These are phyloP conservation scores for Camelus bactrianus DNA, from an alignment of 2,113 vertebrate species.

Conservation along the genomic window DNA sequence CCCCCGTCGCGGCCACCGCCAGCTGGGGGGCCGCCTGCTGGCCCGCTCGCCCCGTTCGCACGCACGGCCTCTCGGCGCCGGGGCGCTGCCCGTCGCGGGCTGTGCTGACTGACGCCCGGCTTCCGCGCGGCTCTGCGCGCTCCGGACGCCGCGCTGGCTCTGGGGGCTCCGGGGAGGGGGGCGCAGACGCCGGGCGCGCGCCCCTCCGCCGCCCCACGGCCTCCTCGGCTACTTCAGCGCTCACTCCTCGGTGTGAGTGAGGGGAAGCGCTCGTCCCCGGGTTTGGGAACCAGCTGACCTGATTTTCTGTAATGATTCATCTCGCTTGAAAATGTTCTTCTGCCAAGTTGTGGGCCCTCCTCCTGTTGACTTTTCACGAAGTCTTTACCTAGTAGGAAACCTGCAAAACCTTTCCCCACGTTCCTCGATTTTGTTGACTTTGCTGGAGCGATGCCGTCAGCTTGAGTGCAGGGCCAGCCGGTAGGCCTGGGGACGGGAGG, in stretches of 20 bases:
- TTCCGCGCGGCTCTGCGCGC: too few species aligned
- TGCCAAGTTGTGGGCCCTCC: not conserved
- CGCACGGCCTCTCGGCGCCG: too few species aligned
- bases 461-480: rapidly evolving
- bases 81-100: too few species aligned
- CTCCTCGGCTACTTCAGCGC: rapidly evolving
- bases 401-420: rapidly evolving
- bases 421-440: rapidly evolving
- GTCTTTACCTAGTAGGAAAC: rapidly evolving
- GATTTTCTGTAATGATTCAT: not conserved
- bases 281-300: not conserved
- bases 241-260: not conserved
- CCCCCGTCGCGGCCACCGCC: not conserved
- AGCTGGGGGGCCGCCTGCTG: too few species aligned
- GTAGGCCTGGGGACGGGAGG: rapidly evolving
- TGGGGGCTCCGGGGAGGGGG: too few species aligned
- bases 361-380: not conserved
- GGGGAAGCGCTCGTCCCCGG: not conserved
- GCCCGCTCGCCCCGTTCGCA: too few species aligned
- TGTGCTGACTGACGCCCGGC: too few species aligned
- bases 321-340: not conserved
- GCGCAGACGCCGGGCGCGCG: too few species aligned
- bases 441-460: rapidly evolving
- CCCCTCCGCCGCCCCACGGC: too few species aligned
- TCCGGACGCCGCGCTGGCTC: too few species aligned